Base-by-base conservation (phyloP, 1,140 invertebrate species). In the Drosophila repletoides region DNA sequence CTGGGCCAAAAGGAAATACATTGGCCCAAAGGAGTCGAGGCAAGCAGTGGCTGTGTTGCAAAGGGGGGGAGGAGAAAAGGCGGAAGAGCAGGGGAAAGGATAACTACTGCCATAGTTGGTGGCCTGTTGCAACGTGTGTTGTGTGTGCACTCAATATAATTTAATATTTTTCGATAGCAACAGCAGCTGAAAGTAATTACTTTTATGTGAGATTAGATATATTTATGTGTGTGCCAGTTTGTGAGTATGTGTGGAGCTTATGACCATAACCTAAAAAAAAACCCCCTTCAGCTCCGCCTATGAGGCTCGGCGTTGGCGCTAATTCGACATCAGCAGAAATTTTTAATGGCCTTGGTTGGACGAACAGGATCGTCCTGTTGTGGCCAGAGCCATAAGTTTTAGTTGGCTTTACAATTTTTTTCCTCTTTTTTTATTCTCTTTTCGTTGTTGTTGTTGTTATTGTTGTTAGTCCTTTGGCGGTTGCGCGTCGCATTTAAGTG, bases 131-230 rank as follows among this genome's bases (percentile, higher is more conserved):
- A 21, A 45, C 49, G 28, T 41, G 31, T 51, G 40, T 58, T 63
- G 36, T 71, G 52, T 67, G 53, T 76, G 73, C 79, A 74, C 80
- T 84, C 80, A 84, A 84, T 86, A 84, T 84, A 84, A 84, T 84
- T 84, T 84, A 86, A 84, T 84, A 84, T 84, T 86, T 84, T 75
- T 79, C 79, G 79, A 84, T 84, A 84, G 75, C 80, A 79, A 76
- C 80, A 84, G 71, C 80, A 84, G 80, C 80, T 84, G 80, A 84
- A 84, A 84, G 80, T 84, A 84, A 84, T 84, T 84, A 84, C 80
- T 86, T 86, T 86, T 61, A 87, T 87, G 69, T 74, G 72, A 86
- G 80, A 81, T 86, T 86, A 87, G 81, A 86, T 75, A 83, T 84
- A 84, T 83, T 79, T 83, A 83, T 83, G 79, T 77, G 73, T 65